Evolutionary conservation across 2,113 vertebrate genomes (phyloP).

Genomic region (Redunca redunca): DNA sequence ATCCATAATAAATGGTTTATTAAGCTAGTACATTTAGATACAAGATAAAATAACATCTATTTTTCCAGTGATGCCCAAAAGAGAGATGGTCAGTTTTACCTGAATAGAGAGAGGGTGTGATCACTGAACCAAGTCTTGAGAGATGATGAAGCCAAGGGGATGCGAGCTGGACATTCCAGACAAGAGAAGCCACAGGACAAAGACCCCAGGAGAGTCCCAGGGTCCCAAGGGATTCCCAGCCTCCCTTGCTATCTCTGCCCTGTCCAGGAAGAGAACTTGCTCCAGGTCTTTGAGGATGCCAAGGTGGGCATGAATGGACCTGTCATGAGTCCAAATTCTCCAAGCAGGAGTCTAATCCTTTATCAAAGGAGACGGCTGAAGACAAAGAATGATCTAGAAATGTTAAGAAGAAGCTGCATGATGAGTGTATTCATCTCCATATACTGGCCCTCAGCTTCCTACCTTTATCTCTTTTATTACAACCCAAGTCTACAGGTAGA

Average conservation of each 20-base stretch:
- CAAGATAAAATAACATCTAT: not conserved
- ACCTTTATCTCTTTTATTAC: conserved; percentile 11
- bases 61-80: not conserved
- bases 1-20: not conserved
- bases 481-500: not conserved
- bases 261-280: not conserved
- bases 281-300: not conserved
- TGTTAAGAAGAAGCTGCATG: conserved; percentile 33
- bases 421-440: conserved; percentile 39
- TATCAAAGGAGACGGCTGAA: not conserved
- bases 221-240: not conserved
- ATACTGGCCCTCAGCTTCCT: not conserved
- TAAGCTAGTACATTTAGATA: not conserved
- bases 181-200: not conserved
- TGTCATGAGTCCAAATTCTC: conserved; percentile 2
- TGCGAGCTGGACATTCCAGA: not conserved
- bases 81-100: not conserved
- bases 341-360: conserved; percentile 7
- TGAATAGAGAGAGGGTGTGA: not conserved
- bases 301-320: not conserved
- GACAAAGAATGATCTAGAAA: conserved; percentile 48
- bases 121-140: not conserved
- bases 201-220: not conserved
- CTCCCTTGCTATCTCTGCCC: not conserved
- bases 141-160: not conserved